Percentiles rank a stretch among this genome's conserved stretches.
Conservation (phyloP, 2,888 invertebrate species). For the Drosophila demipolita region DNA sequence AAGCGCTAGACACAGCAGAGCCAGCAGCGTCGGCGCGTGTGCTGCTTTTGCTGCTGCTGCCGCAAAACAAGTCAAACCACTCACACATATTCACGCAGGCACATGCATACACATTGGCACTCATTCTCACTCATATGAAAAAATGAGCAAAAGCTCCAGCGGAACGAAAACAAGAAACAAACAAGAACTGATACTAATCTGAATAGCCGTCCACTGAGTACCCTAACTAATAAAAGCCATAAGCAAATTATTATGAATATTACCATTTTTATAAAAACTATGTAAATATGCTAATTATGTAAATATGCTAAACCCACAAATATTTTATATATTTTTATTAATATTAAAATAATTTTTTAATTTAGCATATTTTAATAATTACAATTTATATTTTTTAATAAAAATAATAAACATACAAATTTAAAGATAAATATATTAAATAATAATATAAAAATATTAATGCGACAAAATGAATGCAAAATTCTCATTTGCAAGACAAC, state of each 20-base stretch:
- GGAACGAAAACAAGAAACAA: slow-evolving; percentile 58
- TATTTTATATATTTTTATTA: not conserved
- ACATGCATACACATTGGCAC: slow-evolving; percentile 24
- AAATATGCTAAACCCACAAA: not conserved
- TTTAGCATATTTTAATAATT: not conserved
- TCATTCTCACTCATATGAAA: slow-evolving; percentile 47
- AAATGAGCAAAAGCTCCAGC: slow-evolving; percentile 62
- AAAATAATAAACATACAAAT: not conserved
- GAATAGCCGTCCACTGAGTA: slow-evolving; percentile 20
- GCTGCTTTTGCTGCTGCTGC: slow-evolving; percentile 65
- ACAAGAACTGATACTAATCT: slow-evolving; percentile 32
- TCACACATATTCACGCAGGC: slow-evolving; percentile 50
- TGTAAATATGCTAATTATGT: not conserved
- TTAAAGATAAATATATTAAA: too few relatives aligned
- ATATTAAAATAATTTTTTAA: not conserved
- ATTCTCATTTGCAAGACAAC: not conserved
- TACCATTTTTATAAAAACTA: not conserved
- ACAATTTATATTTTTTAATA: not conserved
- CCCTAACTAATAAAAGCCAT: slow-evolving; percentile 13
- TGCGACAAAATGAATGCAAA: not conserved
- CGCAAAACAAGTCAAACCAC: slow-evolving; percentile 80
- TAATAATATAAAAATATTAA: not conserved
- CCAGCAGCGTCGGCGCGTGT: slow-evolving; percentile 72
- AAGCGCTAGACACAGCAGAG: slow-evolving; percentile 66
- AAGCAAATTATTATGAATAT: not conserved